A percentile compares a stretch with the other conserved stretches of the same genome.
These are phyloP conservation scores for Corapipo altera DNA, from an alignment of 2,113 vertebrate genomes.

Conservation along the genomic window DNA sequence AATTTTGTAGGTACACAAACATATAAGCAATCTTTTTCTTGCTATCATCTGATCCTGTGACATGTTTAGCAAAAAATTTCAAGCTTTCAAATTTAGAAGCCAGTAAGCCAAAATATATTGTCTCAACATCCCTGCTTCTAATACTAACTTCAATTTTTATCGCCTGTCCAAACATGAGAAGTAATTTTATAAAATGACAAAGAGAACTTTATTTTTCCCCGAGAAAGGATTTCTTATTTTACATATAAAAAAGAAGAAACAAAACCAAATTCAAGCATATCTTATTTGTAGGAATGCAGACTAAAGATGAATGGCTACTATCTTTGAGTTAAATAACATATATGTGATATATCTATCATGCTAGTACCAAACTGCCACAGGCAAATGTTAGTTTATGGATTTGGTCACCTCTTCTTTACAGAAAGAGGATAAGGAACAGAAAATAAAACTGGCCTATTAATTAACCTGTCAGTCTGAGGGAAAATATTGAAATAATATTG, in stretches of 20 bases:
- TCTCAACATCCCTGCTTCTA: neutral
- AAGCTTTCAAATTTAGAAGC: slow-evolving; percentile 17
- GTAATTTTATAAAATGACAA: neutral
- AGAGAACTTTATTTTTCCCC: neutral
- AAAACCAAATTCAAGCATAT: neutral
- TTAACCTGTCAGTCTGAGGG: neutral
- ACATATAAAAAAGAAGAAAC: neutral
- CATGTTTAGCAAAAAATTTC: slow-evolving; percentile 3
- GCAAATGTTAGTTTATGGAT: neutral
- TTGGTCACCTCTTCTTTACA: neutral
- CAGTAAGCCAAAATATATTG: neutral
- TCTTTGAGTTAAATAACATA: neutral
- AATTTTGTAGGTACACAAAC: slow-evolving; percentile 78
- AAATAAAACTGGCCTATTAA: neutral
- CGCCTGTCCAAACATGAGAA: neutral
- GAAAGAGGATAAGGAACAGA: neutral
- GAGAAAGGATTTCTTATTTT: neutral
- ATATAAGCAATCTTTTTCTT: slow-evolving; percentile 68
- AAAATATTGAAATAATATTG: neutral
- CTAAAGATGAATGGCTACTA: neutral
- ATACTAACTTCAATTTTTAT: neutral
- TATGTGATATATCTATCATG: neutral
- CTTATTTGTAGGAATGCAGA: neutral
- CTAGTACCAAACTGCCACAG: neutral
- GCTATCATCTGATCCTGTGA: slow-evolving; percentile 62